Conservation (phyloP, 2,888 invertebrate genomes). For the Sinotaia quadrata region DNA sequence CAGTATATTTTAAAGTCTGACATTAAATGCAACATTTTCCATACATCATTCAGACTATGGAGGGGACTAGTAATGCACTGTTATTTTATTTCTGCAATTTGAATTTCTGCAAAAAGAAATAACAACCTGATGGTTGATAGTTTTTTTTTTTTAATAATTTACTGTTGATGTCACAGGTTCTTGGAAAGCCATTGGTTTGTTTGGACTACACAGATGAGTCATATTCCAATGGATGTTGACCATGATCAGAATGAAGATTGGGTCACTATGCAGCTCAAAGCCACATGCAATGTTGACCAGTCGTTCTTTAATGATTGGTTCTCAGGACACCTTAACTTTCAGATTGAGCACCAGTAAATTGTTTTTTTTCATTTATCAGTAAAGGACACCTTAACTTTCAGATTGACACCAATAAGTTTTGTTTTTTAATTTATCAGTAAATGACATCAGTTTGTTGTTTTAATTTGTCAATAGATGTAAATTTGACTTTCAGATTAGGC, state of each 20-base stretch:
- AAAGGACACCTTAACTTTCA: no score
- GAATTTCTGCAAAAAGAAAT: no score
- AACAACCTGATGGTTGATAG: no score
- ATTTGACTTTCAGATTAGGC: no score
- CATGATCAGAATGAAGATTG: slow-evolving; percentile 60
- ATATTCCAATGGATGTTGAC: slow-evolving; percentile 65
- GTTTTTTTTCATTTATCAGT: neutral
- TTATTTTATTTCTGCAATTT: no score
- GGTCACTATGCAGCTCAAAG: slow-evolving; percentile 64
- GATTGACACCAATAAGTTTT: no score
- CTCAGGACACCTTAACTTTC: slow-evolving; percentile 72
- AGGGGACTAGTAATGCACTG: no score
- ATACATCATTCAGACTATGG: no score
- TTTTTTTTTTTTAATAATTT: no score
- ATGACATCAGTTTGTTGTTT: neutral
- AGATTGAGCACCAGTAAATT: slow-evolving; percentile 71
- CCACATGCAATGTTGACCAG: slow-evolving; percentile 70
- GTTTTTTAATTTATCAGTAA: neutral
- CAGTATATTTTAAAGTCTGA: no score
- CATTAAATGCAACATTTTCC: no score
- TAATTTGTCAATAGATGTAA: no score
- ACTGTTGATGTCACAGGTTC: slow-evolving; percentile 51
- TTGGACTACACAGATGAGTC: slow-evolving; percentile 67
- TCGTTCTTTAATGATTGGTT: slow-evolving; percentile 72
- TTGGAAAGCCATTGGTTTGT: slow-evolving; percentile 69